Evolutionary conservation across 2,797 vertebrate species (phyloP), one percentile per base, ranked within the genome.

Genomic region (Muscicapa comitata): DNA sequence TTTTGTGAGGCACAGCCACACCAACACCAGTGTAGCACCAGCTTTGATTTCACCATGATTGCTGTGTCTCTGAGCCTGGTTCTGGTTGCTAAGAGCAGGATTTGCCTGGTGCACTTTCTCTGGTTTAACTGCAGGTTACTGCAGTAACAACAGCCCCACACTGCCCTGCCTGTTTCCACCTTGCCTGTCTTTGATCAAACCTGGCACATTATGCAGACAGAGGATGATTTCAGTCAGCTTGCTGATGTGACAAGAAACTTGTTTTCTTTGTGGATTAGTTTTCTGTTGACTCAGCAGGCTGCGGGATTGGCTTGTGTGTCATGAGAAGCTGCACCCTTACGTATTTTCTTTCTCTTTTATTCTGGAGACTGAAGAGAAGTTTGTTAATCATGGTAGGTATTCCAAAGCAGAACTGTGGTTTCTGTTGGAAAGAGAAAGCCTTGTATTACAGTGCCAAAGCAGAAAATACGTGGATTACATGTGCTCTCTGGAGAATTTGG

Each of bases 281-380:
- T 83, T 81, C 51, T 94, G 42, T 51, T 83, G 81, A 75, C 73
- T 86, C 70, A 68, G 92, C 54, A 65, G 42, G 47, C 53, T 84
- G 54, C 42, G 50, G 6, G 42, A 9, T 50, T 71, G 83, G 40
- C 24, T 65, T 78, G 31, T 75, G 59, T 76, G 58, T 79, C 54
- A 16, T 50, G 42, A 33, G 73, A 86, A 86, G 65, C 65, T 88
- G 86, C 76, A 72, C 50, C 42, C 50, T 54, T 70, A 6, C 17
- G 33, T 66, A 7, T 2, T 85, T 89, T 57, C 67, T 53, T 37
- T 67, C 48, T 62, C 28, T 57, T 53, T 26, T 68, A 0, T 42
- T 83, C 51, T 73, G 62, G 55, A 72, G 59, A 72, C 63, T 26
- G 65, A 59, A 67, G 37, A 70, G 43, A 62, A 77, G 40, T 35